Conservation (phyloP, 2,113 vertebrate genomes). For the Sardina pilchardus region DNA sequence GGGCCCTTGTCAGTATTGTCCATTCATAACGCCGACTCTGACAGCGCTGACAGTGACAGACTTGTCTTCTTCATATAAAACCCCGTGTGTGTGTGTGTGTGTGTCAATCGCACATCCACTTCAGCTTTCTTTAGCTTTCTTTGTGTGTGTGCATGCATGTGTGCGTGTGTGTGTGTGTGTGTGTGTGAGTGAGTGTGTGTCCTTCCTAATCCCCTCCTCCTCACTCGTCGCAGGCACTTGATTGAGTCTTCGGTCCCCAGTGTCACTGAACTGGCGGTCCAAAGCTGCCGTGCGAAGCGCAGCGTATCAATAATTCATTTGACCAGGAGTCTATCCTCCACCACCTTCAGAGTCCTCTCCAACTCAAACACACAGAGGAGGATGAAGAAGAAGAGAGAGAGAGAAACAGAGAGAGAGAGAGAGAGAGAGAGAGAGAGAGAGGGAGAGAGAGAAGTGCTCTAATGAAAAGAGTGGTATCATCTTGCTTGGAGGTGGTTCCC, state of each 20-base stretch:
- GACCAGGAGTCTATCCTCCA: background rate
- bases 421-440: background rate
- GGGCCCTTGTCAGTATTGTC: background rate
- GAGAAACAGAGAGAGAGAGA: background rate
- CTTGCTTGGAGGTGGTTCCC: constrained; percentile 34
- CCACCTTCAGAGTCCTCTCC: background rate
- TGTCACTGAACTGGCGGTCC: background rate
- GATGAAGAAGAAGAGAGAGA: background rate
- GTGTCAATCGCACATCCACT: background rate
- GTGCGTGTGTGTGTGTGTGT: constrained; percentile 40
- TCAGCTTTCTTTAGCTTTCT: background rate
- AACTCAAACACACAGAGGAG: background rate
- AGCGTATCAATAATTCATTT: constrained; percentile 11
- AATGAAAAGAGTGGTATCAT: constrained; percentile 31
- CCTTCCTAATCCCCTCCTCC: constrained; percentile 6
- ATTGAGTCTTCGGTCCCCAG: background rate
- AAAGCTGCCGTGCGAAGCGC: background rate
- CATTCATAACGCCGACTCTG: background rate
- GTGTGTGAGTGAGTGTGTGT: constrained; percentile 22
- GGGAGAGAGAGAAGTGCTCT: background rate
- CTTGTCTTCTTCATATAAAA: background rate
- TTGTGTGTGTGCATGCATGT: constrained; percentile 41
- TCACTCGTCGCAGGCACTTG: background rate
- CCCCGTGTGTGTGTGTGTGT: background rate
- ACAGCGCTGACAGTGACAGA: background rate